Evolutionary conservation across 2,113 vertebrate species (phyloP).

Genomic region (Litocranius walleri): DNA sequence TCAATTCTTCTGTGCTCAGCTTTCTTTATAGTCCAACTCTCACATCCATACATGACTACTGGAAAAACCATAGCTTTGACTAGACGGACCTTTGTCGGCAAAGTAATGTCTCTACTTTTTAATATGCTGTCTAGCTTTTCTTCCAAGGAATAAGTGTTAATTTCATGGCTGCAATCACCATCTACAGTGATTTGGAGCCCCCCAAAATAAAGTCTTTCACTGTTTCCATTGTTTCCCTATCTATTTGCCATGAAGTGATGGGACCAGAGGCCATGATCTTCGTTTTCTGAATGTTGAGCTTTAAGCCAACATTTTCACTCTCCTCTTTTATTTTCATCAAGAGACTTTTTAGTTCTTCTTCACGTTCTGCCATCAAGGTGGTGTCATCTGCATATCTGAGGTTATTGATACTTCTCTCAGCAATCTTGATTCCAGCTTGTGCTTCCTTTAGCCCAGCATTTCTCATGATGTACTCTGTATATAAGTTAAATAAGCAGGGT

Average conservation of each 20-base stretch:
- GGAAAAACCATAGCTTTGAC: not conserved
- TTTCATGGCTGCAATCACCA: not conserved
- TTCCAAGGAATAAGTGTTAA: not conserved
- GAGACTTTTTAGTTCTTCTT: not conserved
- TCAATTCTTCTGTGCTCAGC: accelerated
- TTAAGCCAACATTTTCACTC: not conserved
- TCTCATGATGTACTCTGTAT: not conserved
- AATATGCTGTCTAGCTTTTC: not conserved
- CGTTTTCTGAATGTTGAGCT: not conserved
- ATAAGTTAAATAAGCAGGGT: not conserved
- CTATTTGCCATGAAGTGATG: not conserved
- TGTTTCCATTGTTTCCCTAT: not conserved
- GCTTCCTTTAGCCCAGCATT: not conserved
- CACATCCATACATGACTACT: not conserved
- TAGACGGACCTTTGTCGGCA: not conserved
- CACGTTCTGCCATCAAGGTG: not conserved
- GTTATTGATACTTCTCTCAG: not conserved
- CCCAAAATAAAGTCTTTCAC: accelerated
- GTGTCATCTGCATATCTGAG: not conserved
- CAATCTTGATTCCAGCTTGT: not conserved
- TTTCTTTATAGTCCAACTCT: not conserved
- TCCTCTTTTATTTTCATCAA: not conserved
- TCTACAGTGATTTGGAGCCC: not conserved
- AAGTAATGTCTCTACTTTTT: not conserved
- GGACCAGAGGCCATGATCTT: not conserved